Evolutionary conservation across 2,888 invertebrate genomes (phyloP).

Genomic region (Amphimallon solstitiale): DNA sequence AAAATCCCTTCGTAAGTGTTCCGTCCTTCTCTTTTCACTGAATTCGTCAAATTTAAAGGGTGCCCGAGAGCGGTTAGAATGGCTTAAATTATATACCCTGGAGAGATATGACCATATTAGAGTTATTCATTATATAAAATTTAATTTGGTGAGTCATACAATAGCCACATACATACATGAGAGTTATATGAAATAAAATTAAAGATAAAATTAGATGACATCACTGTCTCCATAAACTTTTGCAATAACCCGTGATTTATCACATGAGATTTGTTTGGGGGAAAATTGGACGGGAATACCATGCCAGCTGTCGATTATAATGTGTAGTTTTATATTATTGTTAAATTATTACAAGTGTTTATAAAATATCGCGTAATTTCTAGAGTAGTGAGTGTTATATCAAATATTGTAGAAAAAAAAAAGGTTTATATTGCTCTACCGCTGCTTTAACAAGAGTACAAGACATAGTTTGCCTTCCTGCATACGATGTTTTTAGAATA

Average conservation of each 20-base stretch:
- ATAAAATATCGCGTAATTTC: no score
- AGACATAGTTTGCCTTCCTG: no score
- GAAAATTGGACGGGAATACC: no score
- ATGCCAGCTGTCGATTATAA: no score
- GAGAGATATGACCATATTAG: background rate
- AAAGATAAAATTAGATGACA: conserved; percentile 16
- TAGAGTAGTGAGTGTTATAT: no score
- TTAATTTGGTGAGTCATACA: background rate
- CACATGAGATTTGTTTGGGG: no score
- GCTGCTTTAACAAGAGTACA: no score
- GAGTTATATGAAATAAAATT: background rate
- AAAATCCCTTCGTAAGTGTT: conserved; percentile 16
- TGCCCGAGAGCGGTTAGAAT: background rate
- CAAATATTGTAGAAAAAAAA: no score
- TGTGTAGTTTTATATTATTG: no score
- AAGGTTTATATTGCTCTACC: no score
- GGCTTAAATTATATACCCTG: conserved; percentile 7
- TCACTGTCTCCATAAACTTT: conserved; percentile 10
- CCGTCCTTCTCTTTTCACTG: background rate
- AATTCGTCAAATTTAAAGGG: conserved; percentile 2
- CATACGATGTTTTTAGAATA: no score
- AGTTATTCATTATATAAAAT: conserved; percentile 16
- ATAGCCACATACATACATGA: background rate
- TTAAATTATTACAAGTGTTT: no score
- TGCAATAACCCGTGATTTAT: background rate